phyloP scores from a whole-genome alignment of 2,797 vertebrate species.

The Epinephelus coioides region DNA sequence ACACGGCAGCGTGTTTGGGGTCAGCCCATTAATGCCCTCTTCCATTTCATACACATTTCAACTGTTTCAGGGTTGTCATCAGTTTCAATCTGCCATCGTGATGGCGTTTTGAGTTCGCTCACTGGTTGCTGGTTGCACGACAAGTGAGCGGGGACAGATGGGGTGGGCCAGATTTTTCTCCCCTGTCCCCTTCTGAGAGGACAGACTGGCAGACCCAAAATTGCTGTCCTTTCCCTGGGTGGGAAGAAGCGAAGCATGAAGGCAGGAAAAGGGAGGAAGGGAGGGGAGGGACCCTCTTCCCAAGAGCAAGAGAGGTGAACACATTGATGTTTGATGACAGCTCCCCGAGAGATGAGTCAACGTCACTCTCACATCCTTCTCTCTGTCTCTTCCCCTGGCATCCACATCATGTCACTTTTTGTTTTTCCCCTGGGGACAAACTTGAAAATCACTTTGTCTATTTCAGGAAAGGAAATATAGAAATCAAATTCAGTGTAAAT shows the following conservation, averaged over 20 bases:
- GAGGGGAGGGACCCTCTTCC: constrained; percentile 38
- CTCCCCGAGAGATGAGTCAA: constrained; percentile 66
- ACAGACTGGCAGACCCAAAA: constrained; percentile 66
- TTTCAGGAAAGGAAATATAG: constrained; percentile 20
- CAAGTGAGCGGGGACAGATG: constrained; percentile 62
- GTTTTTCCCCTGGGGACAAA: constrained; percentile 27
- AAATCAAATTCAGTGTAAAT: constrained; percentile 2
- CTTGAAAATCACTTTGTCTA: constrained; percentile 34
- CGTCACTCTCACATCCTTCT: constrained; percentile 21
- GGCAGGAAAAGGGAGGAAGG: constrained; percentile 1
- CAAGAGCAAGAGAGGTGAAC: constrained; percentile 65
- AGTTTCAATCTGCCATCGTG: constrained; percentile 22
- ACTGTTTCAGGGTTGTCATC: constrained; percentile 16
- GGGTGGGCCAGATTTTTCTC: constrained; percentile 67
- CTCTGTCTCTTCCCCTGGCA: constrained; percentile 6
- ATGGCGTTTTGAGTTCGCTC: not conserved
- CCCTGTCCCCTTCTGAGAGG: constrained; percentile 68
- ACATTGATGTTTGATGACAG: constrained; percentile 75
- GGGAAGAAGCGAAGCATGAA: constrained; percentile 70
- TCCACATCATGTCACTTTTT: constrained; percentile 39
- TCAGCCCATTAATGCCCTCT: constrained; percentile 76
- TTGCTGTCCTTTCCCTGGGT: constrained; percentile 46
- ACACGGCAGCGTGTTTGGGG: constrained; percentile 37
- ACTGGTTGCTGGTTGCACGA: constrained; percentile 6
- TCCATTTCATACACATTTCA: constrained; percentile 51